A percentile compares a stretch with the other conserved stretches of the same genome.
Conservation (phyloP, 2,888 invertebrate genomes). For the Leuctra nigra region DNA sequence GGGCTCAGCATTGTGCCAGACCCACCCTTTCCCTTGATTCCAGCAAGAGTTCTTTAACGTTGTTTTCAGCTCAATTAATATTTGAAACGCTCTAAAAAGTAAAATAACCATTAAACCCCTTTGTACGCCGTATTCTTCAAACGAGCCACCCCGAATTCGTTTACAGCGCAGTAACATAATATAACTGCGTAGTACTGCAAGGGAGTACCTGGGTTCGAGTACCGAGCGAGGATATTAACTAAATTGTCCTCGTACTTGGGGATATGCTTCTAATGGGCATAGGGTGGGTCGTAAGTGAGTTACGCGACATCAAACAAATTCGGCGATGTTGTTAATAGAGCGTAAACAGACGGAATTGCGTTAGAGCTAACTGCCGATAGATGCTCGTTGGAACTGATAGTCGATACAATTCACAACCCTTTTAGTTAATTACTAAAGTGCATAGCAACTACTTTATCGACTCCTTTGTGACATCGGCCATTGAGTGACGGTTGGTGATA, state of each 20-base stretch:
- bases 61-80: conserved; percentile 1
- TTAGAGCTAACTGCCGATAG: too few relatives aligned
- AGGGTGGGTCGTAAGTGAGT: not conserved
- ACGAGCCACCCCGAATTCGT: not conserved
- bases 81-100: not conserved
- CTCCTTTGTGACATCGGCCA: too few relatives aligned
- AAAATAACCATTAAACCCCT: not conserved
- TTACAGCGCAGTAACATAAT: not conserved
- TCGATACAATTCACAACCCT: too few relatives aligned
- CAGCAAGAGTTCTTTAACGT: too few relatives aligned
- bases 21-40: too few relatives aligned
- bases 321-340: too few relatives aligned
- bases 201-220: not conserved
- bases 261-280: not conserved
- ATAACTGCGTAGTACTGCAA: not conserved
- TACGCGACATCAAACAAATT: not conserved
- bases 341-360: too few relatives aligned
- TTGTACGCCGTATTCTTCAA: not conserved
- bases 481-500: too few relatives aligned
- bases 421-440: too few relatives aligned
- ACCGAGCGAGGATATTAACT: not conserved
- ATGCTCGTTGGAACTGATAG: too few relatives aligned
- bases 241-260: not conserved
- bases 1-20: too few relatives aligned
- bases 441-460: too few relatives aligned